Evolutionary conservation across 2,888 invertebrate genomes (phyloP).

Genomic region (Amphiduros pacificus): DNA sequence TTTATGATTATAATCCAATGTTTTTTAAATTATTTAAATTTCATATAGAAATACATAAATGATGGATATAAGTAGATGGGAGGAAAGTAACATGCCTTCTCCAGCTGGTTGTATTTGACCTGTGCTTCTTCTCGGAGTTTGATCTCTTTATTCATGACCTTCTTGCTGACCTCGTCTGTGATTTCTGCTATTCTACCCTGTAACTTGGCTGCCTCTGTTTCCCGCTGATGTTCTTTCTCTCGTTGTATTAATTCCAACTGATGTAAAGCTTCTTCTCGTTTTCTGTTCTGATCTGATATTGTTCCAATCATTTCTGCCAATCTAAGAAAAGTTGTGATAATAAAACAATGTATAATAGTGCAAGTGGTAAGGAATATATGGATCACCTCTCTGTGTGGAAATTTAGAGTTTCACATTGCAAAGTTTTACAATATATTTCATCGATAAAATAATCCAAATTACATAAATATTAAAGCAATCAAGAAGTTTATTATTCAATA

Average conservation of each 20-base stretch:
- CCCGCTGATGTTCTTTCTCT: slow-evolving; percentile 51
- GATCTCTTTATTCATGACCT: slow-evolving; percentile 51
- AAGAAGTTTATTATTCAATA: too few species aligned
- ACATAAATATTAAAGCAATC: not conserved
- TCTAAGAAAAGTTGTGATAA: slow-evolving; percentile 20
- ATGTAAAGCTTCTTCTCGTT: slow-evolving; percentile 53
- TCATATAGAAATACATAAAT: too few species aligned
- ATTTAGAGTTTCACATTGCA: too few species aligned
- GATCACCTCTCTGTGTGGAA: too few species aligned
- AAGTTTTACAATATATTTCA: not conserved
- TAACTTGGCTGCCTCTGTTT: slow-evolving; percentile 48
- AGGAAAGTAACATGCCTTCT: slow-evolving; percentile 40
- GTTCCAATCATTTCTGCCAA: slow-evolving; percentile 33
- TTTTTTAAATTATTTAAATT: too few species aligned
- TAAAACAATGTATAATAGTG: too few species aligned
- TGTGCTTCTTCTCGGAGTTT: slow-evolving; percentile 55
- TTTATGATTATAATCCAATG: too few species aligned
- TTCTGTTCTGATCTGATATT: slow-evolving; percentile 47
- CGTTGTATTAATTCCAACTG: slow-evolving; percentile 50
- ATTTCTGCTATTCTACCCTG: slow-evolving; percentile 49
- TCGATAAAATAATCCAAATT: not conserved
- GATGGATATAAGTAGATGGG: not conserved
- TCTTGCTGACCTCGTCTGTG: slow-evolving; percentile 54
- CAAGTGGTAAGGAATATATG: too few species aligned
- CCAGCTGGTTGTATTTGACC: slow-evolving; percentile 47